Evolutionary conservation across 2,888 invertebrate species (phyloP), one percentile per base, ranked within the genome.

Genomic region (Sphaerophoria rueppellii): DNA sequence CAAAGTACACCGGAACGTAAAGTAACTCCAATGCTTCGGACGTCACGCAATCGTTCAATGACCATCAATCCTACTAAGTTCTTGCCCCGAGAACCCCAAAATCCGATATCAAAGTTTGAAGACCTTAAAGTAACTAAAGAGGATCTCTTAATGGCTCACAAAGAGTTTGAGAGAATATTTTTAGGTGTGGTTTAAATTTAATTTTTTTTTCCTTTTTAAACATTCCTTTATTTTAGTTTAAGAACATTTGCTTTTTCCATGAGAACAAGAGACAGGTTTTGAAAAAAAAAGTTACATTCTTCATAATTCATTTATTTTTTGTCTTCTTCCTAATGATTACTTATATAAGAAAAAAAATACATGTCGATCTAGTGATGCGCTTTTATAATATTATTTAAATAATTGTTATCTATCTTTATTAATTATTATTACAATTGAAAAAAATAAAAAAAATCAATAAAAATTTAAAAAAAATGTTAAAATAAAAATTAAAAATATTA

Each of bases 151-250:
- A 87, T 87, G 76, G 87, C 88, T 34, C 86, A 89, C 7, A 88
- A 87, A 52, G 90, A 90, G 60, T 91, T 90, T 67, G 89, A 89
- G 76, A 89, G 89, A 57, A 88, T 91, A 63, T 91, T 91, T 87
- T 86, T 88, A 79, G 89, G 88, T 86, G 88, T 89, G 76, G 88
- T 90, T 81, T 88, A 88, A 86, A 37, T 40, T 76, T 55, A 11
- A 63, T 54, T 76, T 24, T 43, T 65, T 69, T 48, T 9, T 40
- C 40, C 58, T 63, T 54, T 63, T 72, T 48, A 67, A 37, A 34
- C 63, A 71, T 81, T 79, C 73, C 70, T 72, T 24, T 2, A 48
- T 75, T 43, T 76, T 78, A 86, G 80, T 76, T 74, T 74, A 81
- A 63, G 77, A 79, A 74, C 40, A 40, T 74, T 70, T 73, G 63